A percentile compares a stretch with the other conserved stretches of the same genome.
These are phyloP conservation scores for Neria commutata DNA, from an alignment of 2,888 invertebrate species.

Conservation along the genomic window DNA sequence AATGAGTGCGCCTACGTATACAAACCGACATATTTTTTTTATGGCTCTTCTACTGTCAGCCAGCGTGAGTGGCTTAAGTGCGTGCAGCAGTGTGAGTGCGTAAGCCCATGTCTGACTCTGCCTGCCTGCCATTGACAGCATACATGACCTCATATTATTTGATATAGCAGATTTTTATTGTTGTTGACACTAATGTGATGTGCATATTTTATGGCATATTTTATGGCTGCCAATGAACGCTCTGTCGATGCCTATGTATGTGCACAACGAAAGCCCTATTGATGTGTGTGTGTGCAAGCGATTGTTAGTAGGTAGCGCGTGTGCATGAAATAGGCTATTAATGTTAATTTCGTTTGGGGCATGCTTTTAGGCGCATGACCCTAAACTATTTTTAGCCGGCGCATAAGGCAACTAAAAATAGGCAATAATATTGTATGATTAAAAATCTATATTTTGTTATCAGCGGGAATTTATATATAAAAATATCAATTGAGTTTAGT, in stretches of 20 bases:
- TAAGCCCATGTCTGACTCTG: no score
- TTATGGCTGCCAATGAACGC: background rate
- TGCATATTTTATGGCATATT: conserved; percentile 5
- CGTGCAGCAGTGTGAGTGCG: no score
- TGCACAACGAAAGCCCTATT: no score
- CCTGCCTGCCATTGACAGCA: no score
- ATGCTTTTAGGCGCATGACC: no score
- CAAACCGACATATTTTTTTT: no score
- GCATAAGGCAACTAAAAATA: background rate
- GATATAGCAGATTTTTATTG: conserved; percentile 2
- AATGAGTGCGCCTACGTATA: no score
- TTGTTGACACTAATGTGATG: conserved; percentile 1
- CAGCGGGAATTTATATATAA: background rate
- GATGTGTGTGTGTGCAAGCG: background rate
- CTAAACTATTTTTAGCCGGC: no score
- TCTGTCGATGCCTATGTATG: background rate
- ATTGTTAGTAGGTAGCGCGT: background rate
- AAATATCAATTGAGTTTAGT: background rate
- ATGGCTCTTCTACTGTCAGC: no score
- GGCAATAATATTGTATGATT: background rate
- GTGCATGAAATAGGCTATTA: background rate
- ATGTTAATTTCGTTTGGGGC: background rate
- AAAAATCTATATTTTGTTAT: background rate
- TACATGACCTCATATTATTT: background rate
- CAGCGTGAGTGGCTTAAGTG: no score